Percentiles rank a stretch among this genome's conserved stretches.
phyloP scores from a whole-genome alignment of 2,797 vertebrate species.

The Bradypodion ventrale region DNA sequence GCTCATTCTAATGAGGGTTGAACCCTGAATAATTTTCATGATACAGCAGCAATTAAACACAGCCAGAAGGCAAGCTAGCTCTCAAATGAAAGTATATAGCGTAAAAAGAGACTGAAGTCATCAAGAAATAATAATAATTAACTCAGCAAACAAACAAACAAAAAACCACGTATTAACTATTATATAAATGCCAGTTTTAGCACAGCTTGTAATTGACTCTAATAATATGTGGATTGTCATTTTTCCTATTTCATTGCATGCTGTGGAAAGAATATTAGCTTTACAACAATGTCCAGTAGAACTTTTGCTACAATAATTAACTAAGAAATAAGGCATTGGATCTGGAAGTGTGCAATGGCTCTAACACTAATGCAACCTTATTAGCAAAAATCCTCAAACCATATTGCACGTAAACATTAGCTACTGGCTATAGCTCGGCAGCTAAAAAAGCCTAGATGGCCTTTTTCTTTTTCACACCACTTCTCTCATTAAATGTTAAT shows the following conservation, averaged over 20 bases:
- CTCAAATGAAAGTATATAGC: not conserved
- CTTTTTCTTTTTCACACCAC: conserved; percentile 10
- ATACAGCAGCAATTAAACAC: conserved; percentile 4
- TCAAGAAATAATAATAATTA: not conserved
- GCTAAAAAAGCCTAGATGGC: conserved; percentile 4
- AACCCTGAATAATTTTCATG: conserved; percentile 11
- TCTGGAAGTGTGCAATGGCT: conserved; percentile 18
- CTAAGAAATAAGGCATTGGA: conserved; percentile 19
- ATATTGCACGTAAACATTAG: conserved; percentile 11
- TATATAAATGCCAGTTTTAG: conserved; percentile 18
- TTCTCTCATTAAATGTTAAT: not conserved
- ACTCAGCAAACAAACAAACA: not conserved
- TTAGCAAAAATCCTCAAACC: conserved; percentile 38
- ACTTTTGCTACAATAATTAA: conserved; percentile 12
- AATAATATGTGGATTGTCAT: not conserved
- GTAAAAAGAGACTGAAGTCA: not conserved
- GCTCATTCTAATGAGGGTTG: not conserved
- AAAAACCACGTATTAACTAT: conserved; percentile 21
- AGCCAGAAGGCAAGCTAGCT: not conserved
- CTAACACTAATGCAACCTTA: conserved; percentile 16
- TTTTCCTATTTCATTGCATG: not conserved
- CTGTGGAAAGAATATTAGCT: conserved; percentile 32
- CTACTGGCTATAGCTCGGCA: conserved; percentile 41
- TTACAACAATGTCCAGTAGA: conserved; percentile 13
- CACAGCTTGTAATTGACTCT: conserved; percentile 2